Percentiles rank a stretch among this genome's conserved stretches.
Evolutionary conservation across 1,140 invertebrate genomes (phyloP).

Genomic region (Cylas formicarius): DNA sequence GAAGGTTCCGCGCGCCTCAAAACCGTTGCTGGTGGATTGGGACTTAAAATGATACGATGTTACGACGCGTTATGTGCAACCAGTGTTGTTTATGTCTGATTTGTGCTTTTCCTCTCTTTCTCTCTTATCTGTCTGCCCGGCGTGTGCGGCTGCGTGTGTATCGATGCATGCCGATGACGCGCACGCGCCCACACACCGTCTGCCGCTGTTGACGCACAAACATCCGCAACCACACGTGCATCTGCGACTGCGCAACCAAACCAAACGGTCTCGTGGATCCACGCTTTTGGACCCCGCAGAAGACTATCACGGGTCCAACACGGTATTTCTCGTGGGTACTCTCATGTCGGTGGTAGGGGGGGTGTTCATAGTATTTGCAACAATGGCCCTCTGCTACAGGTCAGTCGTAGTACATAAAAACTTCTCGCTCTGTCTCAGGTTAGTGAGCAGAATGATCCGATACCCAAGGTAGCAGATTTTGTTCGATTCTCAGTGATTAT

Average conservation of each 20-base stretch:
- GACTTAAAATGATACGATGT: too few relatives aligned
- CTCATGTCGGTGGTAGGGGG: constrained; percentile 97
- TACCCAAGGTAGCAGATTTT: constrained; percentile 42
- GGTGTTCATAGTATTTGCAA: constrained; percentile 96
- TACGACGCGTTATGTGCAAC: constrained; percentile 7
- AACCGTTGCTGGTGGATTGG: too few relatives aligned
- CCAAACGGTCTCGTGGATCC: constrained; percentile 38
- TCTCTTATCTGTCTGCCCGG: constrained; percentile 30
- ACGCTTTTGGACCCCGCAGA: constrained; percentile 50
- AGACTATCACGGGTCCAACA: constrained; percentile 91
- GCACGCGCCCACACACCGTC: constrained; percentile 15
- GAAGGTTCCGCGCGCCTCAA: too few relatives aligned
- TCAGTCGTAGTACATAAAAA: constrained; percentile 97
- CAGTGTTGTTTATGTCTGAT: constrained; percentile 37
- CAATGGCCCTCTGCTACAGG: constrained; percentile 98
- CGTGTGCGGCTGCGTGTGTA: constrained; percentile 27
- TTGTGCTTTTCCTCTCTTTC: constrained; percentile 41
- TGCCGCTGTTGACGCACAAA: constrained; percentile 10
- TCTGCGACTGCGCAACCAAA: constrained; percentile 27
- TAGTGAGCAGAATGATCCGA: constrained; percentile 59
- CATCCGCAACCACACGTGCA: constrained; percentile 23
- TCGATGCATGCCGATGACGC: constrained; percentile 26
- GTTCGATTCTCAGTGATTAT: too few relatives aligned
- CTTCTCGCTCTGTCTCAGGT: constrained; percentile 94
- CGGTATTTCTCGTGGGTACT: constrained; percentile 92